Conservation (phyloP, 2,797 vertebrate species). For the Staurois parvus region DNA sequence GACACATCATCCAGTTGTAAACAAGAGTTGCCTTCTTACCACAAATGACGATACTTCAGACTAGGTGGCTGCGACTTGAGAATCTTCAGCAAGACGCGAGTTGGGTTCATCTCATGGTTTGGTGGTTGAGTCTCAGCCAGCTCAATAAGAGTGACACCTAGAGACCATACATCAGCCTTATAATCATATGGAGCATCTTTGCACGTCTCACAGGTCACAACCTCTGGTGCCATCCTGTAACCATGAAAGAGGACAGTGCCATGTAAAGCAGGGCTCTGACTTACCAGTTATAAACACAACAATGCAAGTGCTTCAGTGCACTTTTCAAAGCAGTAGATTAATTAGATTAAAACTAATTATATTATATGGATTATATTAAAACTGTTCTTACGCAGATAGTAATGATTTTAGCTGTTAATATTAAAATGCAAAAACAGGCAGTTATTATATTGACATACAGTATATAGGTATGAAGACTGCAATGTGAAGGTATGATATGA, state of each 20-base stretch:
- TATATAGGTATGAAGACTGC: no score
- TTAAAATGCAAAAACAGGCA: no score
- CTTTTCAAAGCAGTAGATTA: background rate
- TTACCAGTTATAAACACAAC: background rate
- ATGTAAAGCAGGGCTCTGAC: background rate
- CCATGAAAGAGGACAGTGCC: background rate
- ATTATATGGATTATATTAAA: no score
- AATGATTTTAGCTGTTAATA: no score
- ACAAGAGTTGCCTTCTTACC: conserved; percentile 67
- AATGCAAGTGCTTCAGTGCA: background rate
- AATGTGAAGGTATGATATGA: no score
- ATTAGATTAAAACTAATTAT: no score
- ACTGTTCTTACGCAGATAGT: no score
- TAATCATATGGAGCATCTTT: conserved; percentile 75
- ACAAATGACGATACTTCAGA: conserved; percentile 69
- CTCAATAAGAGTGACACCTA: conserved; percentile 79
- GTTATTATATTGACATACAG: no score
- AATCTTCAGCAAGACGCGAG: conserved; percentile 77
- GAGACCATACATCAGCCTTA: conserved; percentile 78
- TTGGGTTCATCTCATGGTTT: conserved; percentile 77
- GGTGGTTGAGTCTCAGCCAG: conserved; percentile 78
- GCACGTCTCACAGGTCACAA: conserved; percentile 76
- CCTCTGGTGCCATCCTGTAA: conserved; percentile 79
- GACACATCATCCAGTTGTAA: background rate
- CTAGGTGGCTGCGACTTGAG: conserved; percentile 74